Evolutionary conservation across 2,888 invertebrate species (phyloP), one percentile per base, ranked within the genome.

Genomic region (Iselma pallidipennis): DNA sequence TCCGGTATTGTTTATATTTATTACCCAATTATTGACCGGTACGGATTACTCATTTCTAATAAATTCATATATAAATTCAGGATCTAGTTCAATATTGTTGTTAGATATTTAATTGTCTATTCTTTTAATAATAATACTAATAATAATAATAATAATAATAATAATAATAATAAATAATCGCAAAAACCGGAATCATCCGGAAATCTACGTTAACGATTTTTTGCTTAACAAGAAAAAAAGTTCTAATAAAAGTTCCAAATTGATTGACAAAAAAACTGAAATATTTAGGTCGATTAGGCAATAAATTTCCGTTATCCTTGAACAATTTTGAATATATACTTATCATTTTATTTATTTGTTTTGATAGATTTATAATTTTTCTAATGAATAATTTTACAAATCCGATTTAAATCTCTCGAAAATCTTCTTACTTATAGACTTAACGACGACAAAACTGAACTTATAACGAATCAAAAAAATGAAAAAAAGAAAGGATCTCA

Each of bases 1-100:
- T 45, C 45, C 45, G 21, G 3, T 4, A 45, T 23, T 45, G 45
- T 45, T 45, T 45, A 45, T 21, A 45, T n/a, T n/a, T n/a, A n/a
- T 45, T 45, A 23, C n/a, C 45, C 12, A 45, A 45, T 45, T 45
- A 45, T 45, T 45, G 23, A 45, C 45, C 45, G 45, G 45, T 45
- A 45, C 45, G 45, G 23, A 10, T 45, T 45, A 45, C 23, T 45
- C 12, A 31, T n/a, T 19, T 42, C 19, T 42, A 42, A 21, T 42
- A 42, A 23, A 45, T n/a, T 31, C n/a, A n/a, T n/a, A n/a, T n/a
- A n/a, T n/a, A n/a, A 23, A 45, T n/a, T 45, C 45, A 45, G 23
- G 21, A 23, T 21, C 19, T 45, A 23, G 45, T 45, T 10, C 19
- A 45, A 21, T 21, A 16, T 10, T 42, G 9, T 19, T 10, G 2